Base-by-base conservation (phyloP, 2,113 vertebrate genomes). In the Pygoscelis adeliae region DNA sequence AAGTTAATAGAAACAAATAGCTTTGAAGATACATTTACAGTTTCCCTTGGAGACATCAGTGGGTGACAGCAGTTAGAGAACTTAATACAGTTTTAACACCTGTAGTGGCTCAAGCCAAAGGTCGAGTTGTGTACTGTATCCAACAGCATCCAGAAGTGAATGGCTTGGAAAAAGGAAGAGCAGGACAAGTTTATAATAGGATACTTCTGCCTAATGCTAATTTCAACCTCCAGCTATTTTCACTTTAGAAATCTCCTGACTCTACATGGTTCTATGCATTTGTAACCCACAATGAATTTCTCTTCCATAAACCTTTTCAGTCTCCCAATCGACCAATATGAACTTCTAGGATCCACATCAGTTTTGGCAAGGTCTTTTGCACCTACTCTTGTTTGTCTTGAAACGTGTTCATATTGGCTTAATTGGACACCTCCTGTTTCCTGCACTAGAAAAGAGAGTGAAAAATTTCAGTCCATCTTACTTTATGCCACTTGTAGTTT, bases 111-210 rank as follows among this genome's bases (percentile, higher is more conserved):
- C 67, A 61, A 84, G 58, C 22, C 58, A 50, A 87, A 80, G 32
- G 26, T 27, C 0, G 0, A 30, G 53, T 15, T 46, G 4, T 47
- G 15, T 84, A 40, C n/a, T 40, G 7, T 47, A 56, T 42, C 5
- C 20, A 44, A 36, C 20, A 80, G 17, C 58, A 89, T 56, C 20
- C 44, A 34, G 23, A 77, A 83, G 13, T 32, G 22, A 59, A 80
- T 18, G 36, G 36, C 34, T 81, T 65, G 27, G 27, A 44, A 92
- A 77, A 96, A 81, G 9, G 25, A 83, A 76, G 76, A 71, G 25
- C 9, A 78, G 13, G 30, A 69, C 19, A 61, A 87, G 20, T 30
- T 89, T 93, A 83, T 55, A 82, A 82, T 40, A 67, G 3, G 4
- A 44, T 44, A 44, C 36, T 73, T 77, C 40, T 56, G 8, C 53